A percentile compares a stretch with the other conserved stretches of the same genome.
Evolutionary conservation across 2,797 vertebrate genomes (phyloP).

Genomic region (Anguilla anguilla): DNA sequence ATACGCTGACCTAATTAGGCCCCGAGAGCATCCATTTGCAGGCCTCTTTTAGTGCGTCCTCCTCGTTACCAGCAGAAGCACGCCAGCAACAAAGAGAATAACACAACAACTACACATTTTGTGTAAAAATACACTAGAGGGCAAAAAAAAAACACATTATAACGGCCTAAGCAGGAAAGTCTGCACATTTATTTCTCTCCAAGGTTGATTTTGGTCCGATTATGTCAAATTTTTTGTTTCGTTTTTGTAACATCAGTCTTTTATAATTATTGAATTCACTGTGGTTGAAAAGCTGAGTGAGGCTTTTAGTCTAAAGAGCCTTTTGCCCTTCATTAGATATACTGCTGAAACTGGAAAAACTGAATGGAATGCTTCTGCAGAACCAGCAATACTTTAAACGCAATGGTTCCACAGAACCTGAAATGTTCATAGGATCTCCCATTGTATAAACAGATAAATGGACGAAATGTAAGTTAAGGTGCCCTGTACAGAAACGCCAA

Average conservation of each 20-base stretch:
- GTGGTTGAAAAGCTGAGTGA: not conserved
- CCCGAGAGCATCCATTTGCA: slow-evolving; percentile 47
- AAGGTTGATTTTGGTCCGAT: not conserved
- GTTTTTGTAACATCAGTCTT: not conserved
- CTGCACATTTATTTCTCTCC: not conserved
- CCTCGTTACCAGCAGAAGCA: slow-evolving; percentile 31
- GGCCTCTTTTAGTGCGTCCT: slow-evolving; percentile 27
- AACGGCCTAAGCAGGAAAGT: not conserved
- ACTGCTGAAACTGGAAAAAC: too few species aligned
- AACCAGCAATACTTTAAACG: not conserved
- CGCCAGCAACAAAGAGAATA: slow-evolving; percentile 1
- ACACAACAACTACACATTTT: not conserved
- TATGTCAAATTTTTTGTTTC: not conserved
- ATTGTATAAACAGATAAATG: not conserved
- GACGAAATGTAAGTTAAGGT: not conserved
- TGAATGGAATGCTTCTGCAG: not conserved
- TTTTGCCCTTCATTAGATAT: too few species aligned
- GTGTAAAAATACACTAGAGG: not conserved
- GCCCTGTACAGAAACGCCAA: not conserved
- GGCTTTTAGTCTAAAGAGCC: too few species aligned
- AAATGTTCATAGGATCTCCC: not conserved
- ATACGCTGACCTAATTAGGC: slow-evolving; percentile 54
- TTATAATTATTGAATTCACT: not conserved
- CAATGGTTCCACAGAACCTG: not conserved
- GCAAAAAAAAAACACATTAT: not conserved